Base-by-base conservation (phyloP, 1,140 invertebrate species). In the Dufourea novaeangliae region DNA sequence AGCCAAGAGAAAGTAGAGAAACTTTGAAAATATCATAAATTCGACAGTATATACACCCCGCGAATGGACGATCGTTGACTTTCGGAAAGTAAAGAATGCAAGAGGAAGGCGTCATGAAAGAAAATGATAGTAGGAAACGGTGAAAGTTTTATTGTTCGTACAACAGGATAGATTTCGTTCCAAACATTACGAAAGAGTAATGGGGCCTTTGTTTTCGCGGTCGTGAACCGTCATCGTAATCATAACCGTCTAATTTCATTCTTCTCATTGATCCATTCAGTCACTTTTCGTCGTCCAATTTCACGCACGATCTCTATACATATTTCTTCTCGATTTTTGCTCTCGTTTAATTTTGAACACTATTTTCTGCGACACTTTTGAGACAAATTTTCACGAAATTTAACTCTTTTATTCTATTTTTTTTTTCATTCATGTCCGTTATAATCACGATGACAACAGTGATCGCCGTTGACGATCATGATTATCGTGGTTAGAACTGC, bases 141-240 rank as follows among this genome's bases (percentile, higher is more conserved):
- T 76, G 73, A 76, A 69, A 69, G 73, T 37, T 69, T 75, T 76
- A 68, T 76, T 76, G 39, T 69, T 76, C 73, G 54, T 76, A 76
- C 41, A 69, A 46, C 39, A 69, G 64, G 54, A 76, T 44, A 50
- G 73, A 69, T 59, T 39, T 37, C 5, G 10, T 57, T 57, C 2
- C 22, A 68, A 69, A 34, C 22, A 59, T 57, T 61, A 50, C 41
- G 73, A 68, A 75, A 68, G 52, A 68, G 27, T 44, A 29, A 59
- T 68, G 66, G 27, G 34, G 17, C n/a, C 11, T 63, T 27, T 7
- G 44, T 39, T n/a, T 22, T 27, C 14, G 1, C 17, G 11, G 44
- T 56, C 63, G 27, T 27, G 62, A n/a, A 74, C 12, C n/a, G 8
- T 39, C 4, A 1, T 75, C n/a, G 22, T 46, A 37, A 68, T 59